phyloP scores from a whole-genome alignment of 53 echinoderm and acorn worm genomes.

The Henricia sp. region DNA sequence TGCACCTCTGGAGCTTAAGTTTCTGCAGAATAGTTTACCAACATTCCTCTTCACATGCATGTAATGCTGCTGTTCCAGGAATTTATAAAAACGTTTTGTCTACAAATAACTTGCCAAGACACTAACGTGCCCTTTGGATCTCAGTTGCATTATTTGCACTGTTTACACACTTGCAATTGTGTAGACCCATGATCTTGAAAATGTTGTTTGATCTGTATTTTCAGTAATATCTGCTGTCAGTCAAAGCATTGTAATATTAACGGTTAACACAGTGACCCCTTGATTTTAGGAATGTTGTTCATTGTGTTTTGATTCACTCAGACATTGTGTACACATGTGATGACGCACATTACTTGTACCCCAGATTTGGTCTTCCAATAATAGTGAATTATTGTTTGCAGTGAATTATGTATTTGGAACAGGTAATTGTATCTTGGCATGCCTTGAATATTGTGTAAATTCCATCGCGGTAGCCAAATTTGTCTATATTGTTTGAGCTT shows the following conservation, averaged over 20 bases:
- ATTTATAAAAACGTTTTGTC: no score
- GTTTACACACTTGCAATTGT: conserved; percentile 19
- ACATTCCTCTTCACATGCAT: no score
- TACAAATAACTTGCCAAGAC: no score
- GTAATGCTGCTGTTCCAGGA: no score
- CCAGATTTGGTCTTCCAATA: neutral
- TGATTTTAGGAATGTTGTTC: neutral
- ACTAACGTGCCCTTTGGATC: conserved; percentile 36
- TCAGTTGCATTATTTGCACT: conserved; percentile 22
- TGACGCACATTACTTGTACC: neutral
- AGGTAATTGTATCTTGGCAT: neutral
- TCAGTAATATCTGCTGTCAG: neutral
- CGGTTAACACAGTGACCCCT: conserved; percentile 30
- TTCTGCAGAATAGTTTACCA: no score
- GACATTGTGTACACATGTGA: neutral
- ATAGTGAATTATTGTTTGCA: neutral
- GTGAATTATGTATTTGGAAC: neutral
- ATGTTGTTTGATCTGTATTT: conserved; percentile 19
- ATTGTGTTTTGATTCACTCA: neutral
- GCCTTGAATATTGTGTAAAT: no score
- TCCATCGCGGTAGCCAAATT: no score
- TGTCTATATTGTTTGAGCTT: no score
- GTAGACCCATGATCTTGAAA: conserved; percentile 22
- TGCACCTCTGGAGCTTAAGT: no score
- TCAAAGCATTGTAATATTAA: neutral